Conservation (phyloP, 2,113 vertebrate genomes). For the Phaetusa simplex region DNA sequence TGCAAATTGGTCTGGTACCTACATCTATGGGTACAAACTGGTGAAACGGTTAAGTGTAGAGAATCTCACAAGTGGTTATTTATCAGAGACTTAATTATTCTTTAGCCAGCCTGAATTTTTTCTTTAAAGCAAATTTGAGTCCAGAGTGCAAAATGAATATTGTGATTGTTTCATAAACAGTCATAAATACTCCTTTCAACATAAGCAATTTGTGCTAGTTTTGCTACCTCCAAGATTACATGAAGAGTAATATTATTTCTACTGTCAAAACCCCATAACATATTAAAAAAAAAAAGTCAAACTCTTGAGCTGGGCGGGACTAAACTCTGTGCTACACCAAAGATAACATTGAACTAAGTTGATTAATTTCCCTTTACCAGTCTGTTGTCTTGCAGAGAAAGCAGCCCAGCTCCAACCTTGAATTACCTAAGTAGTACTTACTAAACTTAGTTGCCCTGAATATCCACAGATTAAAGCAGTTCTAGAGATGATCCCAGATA, state of each 20-base stretch:
- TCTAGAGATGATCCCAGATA: constrained; percentile 11
- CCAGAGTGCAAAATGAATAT: background rate
- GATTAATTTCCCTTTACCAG: background rate
- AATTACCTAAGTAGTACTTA: constrained; percentile 47
- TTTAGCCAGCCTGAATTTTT: background rate
- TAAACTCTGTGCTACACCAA: background rate
- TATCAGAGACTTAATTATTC: background rate
- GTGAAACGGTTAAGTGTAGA: background rate
- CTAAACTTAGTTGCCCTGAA: constrained; percentile 46
- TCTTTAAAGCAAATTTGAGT: background rate
- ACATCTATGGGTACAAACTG: background rate
- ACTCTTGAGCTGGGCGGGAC: background rate
- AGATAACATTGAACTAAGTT: background rate
- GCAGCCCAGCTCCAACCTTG: constrained; percentile 6
- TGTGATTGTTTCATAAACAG: background rate
- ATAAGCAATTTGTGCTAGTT: background rate
- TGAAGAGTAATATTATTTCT: background rate
- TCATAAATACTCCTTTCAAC: background rate
- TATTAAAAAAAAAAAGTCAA: background rate
- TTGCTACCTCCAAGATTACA: background rate
- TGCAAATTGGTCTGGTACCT: background rate
- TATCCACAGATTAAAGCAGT: constrained; percentile 59
- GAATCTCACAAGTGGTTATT: background rate
- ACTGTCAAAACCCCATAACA: background rate
- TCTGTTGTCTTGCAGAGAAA: background rate